Evolutionary conservation across 2,888 invertebrate genomes (phyloP).

Genomic region (Rhabditoides inermis): DNA sequence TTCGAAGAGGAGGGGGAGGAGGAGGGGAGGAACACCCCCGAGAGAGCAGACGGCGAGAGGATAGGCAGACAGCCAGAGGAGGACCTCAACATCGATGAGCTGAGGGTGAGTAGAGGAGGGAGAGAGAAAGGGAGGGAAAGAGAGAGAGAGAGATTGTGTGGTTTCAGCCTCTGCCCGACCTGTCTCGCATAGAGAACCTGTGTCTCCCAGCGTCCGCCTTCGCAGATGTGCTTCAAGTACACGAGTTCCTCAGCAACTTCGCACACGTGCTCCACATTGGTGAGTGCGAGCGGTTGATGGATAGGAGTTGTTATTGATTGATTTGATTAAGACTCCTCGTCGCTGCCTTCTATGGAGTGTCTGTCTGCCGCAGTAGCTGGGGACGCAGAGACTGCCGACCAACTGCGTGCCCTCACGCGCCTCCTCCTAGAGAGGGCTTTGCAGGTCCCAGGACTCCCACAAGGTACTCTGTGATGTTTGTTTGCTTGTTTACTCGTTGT

Average conservation of each 20-base stretch:
- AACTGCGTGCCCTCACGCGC: no score
- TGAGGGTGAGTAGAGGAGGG: conserved; percentile 8
- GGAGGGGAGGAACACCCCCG: conserved; percentile 3
- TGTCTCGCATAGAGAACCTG: conserved; percentile 71
- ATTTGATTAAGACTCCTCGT: conserved; percentile 67
- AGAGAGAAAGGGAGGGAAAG: no score
- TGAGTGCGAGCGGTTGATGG: no score
- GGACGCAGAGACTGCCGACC: conserved; percentile 20
- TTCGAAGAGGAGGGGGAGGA: conserved; percentile 3
- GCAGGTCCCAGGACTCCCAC: no score
- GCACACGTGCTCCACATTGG: conserved; percentile 86
- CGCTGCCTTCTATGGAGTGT: conserved; percentile 71
- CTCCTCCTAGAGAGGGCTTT: no score
- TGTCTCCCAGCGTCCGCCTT: conserved; percentile 78
- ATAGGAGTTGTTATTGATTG: no score
- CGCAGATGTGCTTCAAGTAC: conserved; percentile 84
- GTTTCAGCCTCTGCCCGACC: conserved; percentile 55
- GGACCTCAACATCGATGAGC: conserved; percentile 71
- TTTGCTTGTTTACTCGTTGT: no score
- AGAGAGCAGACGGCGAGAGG: conserved; percentile 2
- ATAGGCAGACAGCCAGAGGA: conserved; percentile 73
- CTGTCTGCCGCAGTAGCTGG: conserved; percentile 54
- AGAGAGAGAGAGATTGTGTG: no score
- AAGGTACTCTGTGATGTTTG: no score
- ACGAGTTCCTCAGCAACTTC: conserved; percentile 91